Evolutionary conservation across 2,113 vertebrate species (phyloP), one percentile per base, ranked within the genome.

Genomic region (Calonectris borealis): DNA sequence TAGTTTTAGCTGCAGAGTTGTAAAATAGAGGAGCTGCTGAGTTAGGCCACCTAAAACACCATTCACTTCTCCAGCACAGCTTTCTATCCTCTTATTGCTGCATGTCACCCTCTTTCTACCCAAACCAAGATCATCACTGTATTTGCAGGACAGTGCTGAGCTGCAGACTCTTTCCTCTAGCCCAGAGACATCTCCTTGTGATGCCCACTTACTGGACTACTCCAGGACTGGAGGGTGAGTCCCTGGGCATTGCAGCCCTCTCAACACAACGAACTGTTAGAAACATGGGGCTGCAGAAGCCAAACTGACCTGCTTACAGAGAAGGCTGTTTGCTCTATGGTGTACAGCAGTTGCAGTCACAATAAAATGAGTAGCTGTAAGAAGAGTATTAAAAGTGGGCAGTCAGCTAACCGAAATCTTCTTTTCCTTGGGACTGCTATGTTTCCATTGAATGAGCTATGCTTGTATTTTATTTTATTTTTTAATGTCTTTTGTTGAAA

Each of bases 331-430:
- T 24, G 29, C 3, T 48, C 17, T 57, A 24, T 42, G n/a, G 12
- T 40, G 31, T 17, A 32, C 13, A 48, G 25, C 15, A 42, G 9
- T 15, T 70, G 69, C 24, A 19, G 48, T 66, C 65, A 61, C 20
- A 17, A 25, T 7, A 60, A 36, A 57, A 66, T 0, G 0, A 48
- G 24, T 13, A 14, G 11, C 40, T 24, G 9, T 31, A 70, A n/a
- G n/a, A 71, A 49, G 20, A 75, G 21, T 40, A 58, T 34, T 58
- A 10, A 89, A 78, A 62, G 0, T 6, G 6, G 12, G 4, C 17
- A 52, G 7, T 29, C 51, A 89, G 15, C 12, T 48, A 19, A 18
- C 12, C 11, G 13, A 52, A 54, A 7, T n/a, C 14, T 60, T 36
- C 34, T 69, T 62, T 49, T 62, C 57, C 75, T 83, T 54, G 40